Base-by-base conservation (phyloP, 1,140 invertebrate genomes). In the Episyrphus balteatus region DNA sequence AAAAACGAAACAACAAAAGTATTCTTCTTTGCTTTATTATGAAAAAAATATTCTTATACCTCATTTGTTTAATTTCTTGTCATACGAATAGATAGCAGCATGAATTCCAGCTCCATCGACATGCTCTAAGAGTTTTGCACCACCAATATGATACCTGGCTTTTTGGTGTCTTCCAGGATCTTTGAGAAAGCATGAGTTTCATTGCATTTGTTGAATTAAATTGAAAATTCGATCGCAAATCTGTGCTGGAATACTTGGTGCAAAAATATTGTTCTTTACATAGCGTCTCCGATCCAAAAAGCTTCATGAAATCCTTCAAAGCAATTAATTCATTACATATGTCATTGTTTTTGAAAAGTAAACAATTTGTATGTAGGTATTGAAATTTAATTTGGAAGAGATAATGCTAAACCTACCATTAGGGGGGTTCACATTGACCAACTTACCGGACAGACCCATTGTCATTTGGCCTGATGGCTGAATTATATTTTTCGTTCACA, bases 271-370 rank as follows among this genome's bases (percentile, higher is more conserved):
- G 84, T 70, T 98, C 96, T 8, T 92, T 97, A 59, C 83, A 92
- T 1, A 92, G 68, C 38, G 73, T 70, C 62, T 99, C 93, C 42
- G 85, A 86, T 30, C 89, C 92, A 5, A 98, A 68, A 13, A 75
- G 75, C 70, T 98, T 97, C 5, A 95, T 53, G 15, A 99, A 73
- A 75, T 99, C 96, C 73, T 99, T 99, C n/a, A 98, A 70, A 0
- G 86, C 81, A 13, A 99, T 74, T 8, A 91, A 74, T 68, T 97
- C 93, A 9, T n/a, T n/a, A n/a, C n/a, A n/a, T n/a, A n/a, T n/a
- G n/a, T n/a, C n/a, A n/a, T n/a, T n/a, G n/a, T n/a, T n/a, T n/a
- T n/a, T n/a, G n/a, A n/a, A n/a, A n/a, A n/a, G n/a, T n/a, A n/a
- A n/a, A n/a, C n/a, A n/a, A n/a, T n/a, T n/a, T n/a, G n/a, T n/a